phyloP scores from a whole-genome alignment of 2,113 vertebrate genomes.

The Heteronetta atricapilla region DNA sequence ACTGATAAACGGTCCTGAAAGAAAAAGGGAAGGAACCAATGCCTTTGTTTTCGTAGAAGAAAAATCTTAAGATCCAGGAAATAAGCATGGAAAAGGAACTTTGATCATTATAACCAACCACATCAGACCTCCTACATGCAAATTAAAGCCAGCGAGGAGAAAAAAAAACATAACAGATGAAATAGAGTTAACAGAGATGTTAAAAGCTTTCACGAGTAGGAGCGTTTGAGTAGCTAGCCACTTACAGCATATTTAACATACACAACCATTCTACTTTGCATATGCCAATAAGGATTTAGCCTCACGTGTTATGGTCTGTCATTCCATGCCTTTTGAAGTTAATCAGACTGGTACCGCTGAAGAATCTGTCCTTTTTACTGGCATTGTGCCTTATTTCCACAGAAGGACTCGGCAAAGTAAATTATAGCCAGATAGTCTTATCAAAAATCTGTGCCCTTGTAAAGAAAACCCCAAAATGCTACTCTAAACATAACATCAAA shows the following conservation, averaged over 20 bases:
- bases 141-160: not conserved
- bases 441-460: not conserved
- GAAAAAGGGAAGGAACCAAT: not conserved
- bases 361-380: not conserved
- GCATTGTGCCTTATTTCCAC: not conserved
- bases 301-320: not conserved
- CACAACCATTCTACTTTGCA: not conserved
- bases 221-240: not conserved
- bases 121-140: not conserved
- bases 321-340: not conserved
- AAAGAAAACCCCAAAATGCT: not conserved
- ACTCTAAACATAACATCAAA: not conserved
- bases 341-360: not conserved
- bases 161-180: not conserved
- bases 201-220: not conserved
- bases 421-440: not conserved
- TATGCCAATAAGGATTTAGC: not conserved
- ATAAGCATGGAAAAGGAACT: not conserved
- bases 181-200: not conserved
- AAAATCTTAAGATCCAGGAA: not conserved
- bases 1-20: slow-evolving; percentile 91
- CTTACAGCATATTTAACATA: not conserved
- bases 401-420: not conserved
- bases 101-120: not conserved
- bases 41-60: not conserved